Conservation (phyloP, 2,113 vertebrate species). For the Pipa parva region DNA sequence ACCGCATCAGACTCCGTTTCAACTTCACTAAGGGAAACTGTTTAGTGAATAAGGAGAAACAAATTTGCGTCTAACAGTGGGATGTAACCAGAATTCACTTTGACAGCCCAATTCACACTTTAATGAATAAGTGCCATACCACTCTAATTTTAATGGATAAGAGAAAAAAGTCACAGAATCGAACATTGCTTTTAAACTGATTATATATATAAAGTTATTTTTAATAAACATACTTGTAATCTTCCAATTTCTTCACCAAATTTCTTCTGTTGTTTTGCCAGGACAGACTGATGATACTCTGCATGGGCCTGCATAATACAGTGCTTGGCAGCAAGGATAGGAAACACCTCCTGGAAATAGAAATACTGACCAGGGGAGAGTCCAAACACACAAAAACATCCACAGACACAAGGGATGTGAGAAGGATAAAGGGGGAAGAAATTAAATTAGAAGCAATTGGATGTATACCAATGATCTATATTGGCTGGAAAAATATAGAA, state of each 20-base stretch:
- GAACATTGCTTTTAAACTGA: too few species aligned
- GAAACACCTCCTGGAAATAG: slow-evolving; percentile 99
- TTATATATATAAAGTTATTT: too few species aligned
- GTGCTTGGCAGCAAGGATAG: slow-evolving; percentile 93
- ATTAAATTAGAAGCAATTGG: slow-evolving; percentile 75
- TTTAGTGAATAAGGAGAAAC: too few species aligned
- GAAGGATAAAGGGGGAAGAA: slow-evolving; percentile 84
- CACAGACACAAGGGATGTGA: slow-evolving; percentile 84
- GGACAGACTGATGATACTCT: slow-evolving; percentile 83
- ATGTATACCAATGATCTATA: slow-evolving; percentile 65
- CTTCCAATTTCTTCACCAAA: slow-evolving; percentile 96
- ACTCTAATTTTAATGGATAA: too few species aligned
- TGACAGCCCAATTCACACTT: too few species aligned
- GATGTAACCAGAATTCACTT: too few species aligned
- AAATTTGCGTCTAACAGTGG: too few species aligned
- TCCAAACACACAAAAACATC: slow-evolving; percentile 81
- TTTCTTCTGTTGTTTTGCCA: slow-evolving; percentile 94
- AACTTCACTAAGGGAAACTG: too few species aligned
- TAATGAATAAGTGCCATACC: too few species aligned
- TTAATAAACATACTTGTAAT: slow-evolving; percentile 72
- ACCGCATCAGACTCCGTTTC: too few species aligned
- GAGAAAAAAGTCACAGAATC: too few species aligned
- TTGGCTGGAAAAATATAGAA: slow-evolving; percentile 59
- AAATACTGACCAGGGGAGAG: slow-evolving; percentile 98
- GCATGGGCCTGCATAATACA: slow-evolving; percentile 97